Evolutionary conservation across 2,113 vertebrate species (phyloP).

Genomic region (Gymnocephalus cernua): DNA sequence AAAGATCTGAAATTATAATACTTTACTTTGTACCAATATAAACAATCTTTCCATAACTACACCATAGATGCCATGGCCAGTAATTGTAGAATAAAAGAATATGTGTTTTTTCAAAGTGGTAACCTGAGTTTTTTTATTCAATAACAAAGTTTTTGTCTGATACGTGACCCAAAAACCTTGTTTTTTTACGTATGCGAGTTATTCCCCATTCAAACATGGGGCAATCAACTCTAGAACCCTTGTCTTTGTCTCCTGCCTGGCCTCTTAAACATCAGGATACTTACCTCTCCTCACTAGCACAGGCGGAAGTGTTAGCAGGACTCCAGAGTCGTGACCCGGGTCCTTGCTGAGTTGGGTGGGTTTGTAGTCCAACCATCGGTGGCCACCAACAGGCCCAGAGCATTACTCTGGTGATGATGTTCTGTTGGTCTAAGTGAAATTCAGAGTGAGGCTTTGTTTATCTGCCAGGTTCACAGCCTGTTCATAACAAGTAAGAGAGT

Average conservation of each 20-base stretch:
- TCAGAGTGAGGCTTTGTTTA: slow-evolving; percentile 3
- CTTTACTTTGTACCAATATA: background rate
- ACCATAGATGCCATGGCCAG: background rate
- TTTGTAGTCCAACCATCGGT: background rate
- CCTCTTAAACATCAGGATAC: background rate
- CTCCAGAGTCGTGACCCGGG: background rate
- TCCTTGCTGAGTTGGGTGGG: background rate
- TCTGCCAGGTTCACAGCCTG: background rate
- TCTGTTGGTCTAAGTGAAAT: background rate
- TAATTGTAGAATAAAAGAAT: background rate
- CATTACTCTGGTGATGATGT: background rate
- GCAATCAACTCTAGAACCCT: too few relatives aligned
- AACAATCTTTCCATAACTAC: background rate
- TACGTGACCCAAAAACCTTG: background rate
- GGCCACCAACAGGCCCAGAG: background rate
- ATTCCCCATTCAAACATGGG: background rate
- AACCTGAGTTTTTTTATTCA: background rate
- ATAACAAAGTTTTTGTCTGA: background rate
- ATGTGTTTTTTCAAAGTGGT: background rate
- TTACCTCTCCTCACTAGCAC: background rate
- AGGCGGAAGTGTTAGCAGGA: background rate
- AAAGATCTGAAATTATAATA: too few relatives aligned
- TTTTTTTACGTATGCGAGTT: background rate
- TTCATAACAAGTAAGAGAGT: background rate
- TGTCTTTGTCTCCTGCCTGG: background rate